phyloP scores from a whole-genome alignment of 1,140 invertebrate species.

The Heliothis virescens region DNA sequence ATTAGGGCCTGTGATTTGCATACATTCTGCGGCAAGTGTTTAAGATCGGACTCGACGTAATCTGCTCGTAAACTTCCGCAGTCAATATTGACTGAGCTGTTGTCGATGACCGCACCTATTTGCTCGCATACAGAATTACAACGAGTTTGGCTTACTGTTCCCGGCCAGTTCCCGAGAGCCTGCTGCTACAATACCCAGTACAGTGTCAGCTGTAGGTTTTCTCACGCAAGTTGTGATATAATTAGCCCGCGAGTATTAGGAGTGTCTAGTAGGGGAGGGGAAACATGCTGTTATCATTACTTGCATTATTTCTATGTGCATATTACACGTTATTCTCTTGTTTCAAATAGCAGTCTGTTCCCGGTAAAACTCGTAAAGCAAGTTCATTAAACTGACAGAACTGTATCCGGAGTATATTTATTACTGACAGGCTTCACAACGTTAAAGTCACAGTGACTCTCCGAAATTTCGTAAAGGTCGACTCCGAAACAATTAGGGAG shows the following conservation, averaged over 20 bases:
- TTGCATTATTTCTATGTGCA: constrained; percentile 8
- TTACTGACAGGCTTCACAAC: constrained; percentile 22
- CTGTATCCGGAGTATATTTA: constrained; percentile 18
- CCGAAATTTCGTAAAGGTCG: constrained; percentile 12
- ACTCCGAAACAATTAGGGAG: constrained; percentile 28
- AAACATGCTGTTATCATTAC: neutral
- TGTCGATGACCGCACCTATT: constrained; percentile 34
- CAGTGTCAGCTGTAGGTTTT: constrained; percentile 1
- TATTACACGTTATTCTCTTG: neutral
- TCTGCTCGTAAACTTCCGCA: constrained; percentile 13
- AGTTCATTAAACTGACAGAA: constrained; percentile 2
- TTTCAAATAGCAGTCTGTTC: neutral
- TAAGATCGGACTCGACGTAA: constrained; percentile 34
- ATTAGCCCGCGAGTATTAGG: neutral
- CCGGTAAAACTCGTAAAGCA: constrained; percentile 1
- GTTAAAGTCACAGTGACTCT: constrained; percentile 19
- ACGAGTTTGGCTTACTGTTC: neutral
- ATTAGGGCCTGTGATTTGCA: constrained; percentile 49
- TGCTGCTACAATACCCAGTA: too few relatives aligned
- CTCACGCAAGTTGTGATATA: constrained; percentile 26
- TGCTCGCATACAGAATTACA: neutral
- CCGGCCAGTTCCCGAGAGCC: neutral
- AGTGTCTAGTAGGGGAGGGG: neutral
- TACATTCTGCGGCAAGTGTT: constrained; percentile 37
- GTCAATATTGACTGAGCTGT: constrained; percentile 29